Evolutionary conservation across 2,888 invertebrate species (phyloP), one percentile per base, ranked within the genome.

Genomic region (Dicyrtomina minuta): DNA sequence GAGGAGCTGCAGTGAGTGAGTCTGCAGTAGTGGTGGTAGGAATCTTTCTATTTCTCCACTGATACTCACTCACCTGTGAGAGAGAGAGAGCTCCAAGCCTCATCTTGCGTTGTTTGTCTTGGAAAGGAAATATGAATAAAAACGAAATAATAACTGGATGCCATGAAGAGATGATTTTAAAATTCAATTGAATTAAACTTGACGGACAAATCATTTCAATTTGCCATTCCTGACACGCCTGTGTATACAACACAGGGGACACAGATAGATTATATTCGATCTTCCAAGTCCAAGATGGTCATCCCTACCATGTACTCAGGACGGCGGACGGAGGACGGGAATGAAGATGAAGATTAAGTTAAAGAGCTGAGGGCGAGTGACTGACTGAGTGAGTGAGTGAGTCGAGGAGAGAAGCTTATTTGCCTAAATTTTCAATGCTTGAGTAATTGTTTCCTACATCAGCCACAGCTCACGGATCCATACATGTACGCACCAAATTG

Each of bases 181-280:
- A n/a, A n/a, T n/a, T 64, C 24, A 64, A 64, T 64, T 64, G n/a
- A 64, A 64, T 44, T 64, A 44, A 49, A 44, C 49, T 46, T 33
- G 64, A 64, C 58, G 39, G 39, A 39, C 58, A 17, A 58, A 58
- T n/a, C 33, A 33, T 33, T 33, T 3, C 67, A 46, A 58, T 58
- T 67, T 59, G 59, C 59, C 59, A 67, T 46, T 60, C 51, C 60
- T 43, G 68, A 68, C 68, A 68, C 68, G 60, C 68, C 68, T 68
- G 68, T 61, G 59, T 60, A 68, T 33, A 33, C 33, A 33, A 33
- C 26, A 2, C 24, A 13, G 22, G 22, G 26, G 17, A 53, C 22
- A 53, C 22, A 53, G 53, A 53, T 13, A 53, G 22, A 17, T 6
- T 33, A 33, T 33, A 33, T 33, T 33, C 33, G 4, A 33, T 33